These are phyloP conservation scores for Punctoribates punctum DNA, from an alignment of 2,888 invertebrate species.

Conservation along the genomic window DNA sequence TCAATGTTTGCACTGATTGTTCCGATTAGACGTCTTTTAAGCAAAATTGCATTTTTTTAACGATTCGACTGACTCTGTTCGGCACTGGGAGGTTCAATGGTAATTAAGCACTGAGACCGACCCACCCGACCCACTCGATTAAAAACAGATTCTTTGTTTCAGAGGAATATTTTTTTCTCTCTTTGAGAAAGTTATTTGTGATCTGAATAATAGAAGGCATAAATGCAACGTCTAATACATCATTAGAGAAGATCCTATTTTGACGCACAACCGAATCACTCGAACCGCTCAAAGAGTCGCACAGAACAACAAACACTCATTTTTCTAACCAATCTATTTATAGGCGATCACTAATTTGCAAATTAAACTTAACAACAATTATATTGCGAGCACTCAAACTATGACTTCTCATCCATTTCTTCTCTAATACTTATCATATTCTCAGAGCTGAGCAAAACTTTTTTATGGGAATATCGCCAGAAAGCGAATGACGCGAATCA, in stretches of 20 bases:
- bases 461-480: constrained; percentile 27
- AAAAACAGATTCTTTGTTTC: constrained; percentile 34
- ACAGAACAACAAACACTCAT: constrained; percentile 13
- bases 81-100: constrained; percentile 24
- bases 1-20: constrained; percentile 34
- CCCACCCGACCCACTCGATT: constrained; percentile 31
- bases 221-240: constrained; percentile 32
- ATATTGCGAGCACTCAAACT: neutral
- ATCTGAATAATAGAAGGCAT: constrained; percentile 20
- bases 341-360: constrained; percentile 35
- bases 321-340: constrained; percentile 31
- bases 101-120: constrained; percentile 35
- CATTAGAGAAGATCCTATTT: constrained; percentile 24
- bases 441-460: neutral
- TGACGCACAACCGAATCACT: neutral
- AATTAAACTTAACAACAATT: constrained; percentile 27
- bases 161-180: neutral
- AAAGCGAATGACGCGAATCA: constrained; percentile 8
- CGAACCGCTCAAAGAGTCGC: neutral
- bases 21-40: constrained; percentile 10
- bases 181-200: constrained; percentile 9
- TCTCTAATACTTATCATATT: neutral
- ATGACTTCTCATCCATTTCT: neutral
- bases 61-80: neutral
- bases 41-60: constrained; percentile 28